Conservation (phyloP, 2,888 invertebrate species). For the Chrysotoxum bicinctum region DNA sequence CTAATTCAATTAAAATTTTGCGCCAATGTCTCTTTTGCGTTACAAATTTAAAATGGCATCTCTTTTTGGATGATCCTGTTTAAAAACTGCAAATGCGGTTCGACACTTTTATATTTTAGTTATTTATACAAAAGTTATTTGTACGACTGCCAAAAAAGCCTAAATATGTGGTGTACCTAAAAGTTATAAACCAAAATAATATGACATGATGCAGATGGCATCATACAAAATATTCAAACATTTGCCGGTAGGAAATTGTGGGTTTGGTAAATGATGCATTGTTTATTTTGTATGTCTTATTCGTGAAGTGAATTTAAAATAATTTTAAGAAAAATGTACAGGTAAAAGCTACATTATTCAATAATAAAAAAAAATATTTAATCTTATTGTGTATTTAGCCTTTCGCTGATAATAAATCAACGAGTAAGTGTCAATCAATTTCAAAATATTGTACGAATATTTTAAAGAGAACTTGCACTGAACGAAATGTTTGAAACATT, state of each 20-base stretch:
- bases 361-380: neutral
- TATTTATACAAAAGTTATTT: no score
- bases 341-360: constrained; percentile 13
- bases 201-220: neutral
- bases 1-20: no score
- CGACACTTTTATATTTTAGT: no score
- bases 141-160: no score
- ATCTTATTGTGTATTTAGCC: constrained; percentile 27
- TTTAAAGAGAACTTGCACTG: neutral
- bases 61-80: no score
- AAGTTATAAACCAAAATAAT: constrained; percentile 8
- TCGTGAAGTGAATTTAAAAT: constrained; percentile 50
- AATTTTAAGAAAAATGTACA: no score
- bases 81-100: no score
- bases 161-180: neutral
- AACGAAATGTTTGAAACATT: neutral
- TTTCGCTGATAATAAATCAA: constrained; percentile 37
- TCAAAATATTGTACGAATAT: neutral
- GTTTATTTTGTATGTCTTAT: constrained; percentile 13
- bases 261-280: constrained; percentile 40
- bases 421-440: constrained; percentile 24
- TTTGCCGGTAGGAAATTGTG: neutral
- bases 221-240: neutral
- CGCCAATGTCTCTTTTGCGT: no score
- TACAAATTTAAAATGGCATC: no score